Percentiles rank a stretch among this genome's conserved stretches.
These are phyloP conservation scores for Mesoclemmys tuberculata DNA, from an alignment of 2,113 vertebrate species.

Conservation along the genomic window DNA sequence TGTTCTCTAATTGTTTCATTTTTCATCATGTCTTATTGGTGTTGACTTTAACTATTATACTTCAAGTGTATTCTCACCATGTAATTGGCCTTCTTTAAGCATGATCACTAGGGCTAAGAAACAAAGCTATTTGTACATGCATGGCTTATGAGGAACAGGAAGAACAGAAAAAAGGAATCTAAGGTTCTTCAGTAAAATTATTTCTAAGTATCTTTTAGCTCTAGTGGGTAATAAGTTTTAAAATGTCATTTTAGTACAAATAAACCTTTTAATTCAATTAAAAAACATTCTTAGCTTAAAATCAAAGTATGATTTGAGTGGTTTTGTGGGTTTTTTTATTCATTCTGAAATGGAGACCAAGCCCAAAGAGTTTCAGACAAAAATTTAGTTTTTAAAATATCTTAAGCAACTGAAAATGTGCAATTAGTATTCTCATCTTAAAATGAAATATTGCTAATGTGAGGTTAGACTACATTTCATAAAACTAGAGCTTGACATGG, in stretches of 20 bases:
- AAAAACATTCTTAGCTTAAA: neutral
- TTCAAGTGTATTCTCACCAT: neutral
- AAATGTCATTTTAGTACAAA: neutral
- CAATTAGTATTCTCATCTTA: neutral
- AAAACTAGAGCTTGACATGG: neutral
- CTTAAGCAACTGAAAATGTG: neutral
- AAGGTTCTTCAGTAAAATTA: neutral
- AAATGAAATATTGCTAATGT: neutral
- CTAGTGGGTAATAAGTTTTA: neutral
- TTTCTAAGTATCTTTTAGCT: neutral
- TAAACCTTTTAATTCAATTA: neutral
- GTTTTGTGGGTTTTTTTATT: neutral
- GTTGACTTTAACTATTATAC: neutral
- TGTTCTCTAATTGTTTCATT: neutral
- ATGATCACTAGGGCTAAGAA: neutral
- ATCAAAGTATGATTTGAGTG: neutral
- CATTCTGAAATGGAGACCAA: neutral
- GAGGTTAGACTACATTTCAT: neutral
- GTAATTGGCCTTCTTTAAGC: neutral
- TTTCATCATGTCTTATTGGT: neutral
- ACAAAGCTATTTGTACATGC: neutral
- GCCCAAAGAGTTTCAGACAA: neutral
- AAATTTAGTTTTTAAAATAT: neutral
- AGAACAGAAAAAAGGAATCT: rapidly evolving
- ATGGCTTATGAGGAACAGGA: neutral